phyloP scores from a whole-genome alignment of 2,888 invertebrate genomes.

The Diplazon laetatorius region DNA sequence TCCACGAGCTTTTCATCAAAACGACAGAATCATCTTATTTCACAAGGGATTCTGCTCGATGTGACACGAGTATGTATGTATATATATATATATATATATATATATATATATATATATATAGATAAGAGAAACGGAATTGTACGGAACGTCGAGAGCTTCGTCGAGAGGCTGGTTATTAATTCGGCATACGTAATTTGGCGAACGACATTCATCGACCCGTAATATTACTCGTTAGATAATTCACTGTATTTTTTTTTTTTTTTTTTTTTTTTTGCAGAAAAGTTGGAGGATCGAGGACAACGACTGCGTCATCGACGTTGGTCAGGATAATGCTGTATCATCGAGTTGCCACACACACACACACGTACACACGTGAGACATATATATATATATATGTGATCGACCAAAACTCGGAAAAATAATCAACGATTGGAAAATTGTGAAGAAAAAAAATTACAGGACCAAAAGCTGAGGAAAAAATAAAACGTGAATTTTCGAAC shows the following conservation, averaged over 20 bases:
- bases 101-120: too few relatives aligned
- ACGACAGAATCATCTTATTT: constrained; percentile 16
- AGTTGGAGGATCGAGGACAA: constrained; percentile 40
- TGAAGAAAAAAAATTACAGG: neutral
- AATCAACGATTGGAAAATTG: neutral
- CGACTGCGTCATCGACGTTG: constrained; percentile 42
- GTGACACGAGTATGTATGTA: neutral
- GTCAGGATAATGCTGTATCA: constrained; percentile 2
- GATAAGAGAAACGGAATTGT: too few relatives aligned
- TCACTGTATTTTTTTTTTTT: neutral
- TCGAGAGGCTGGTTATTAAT: too few relatives aligned
- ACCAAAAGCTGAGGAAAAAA: neutral
- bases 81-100: too few relatives aligned
- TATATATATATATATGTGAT: too few relatives aligned
- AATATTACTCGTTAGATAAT: neutral
- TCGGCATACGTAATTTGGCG: neutral
- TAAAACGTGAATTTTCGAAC: neutral
- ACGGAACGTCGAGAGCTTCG: too few relatives aligned
- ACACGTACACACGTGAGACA: neutral
- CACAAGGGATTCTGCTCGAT: constrained; percentile 12
- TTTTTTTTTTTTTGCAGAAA: constrained; percentile 26
- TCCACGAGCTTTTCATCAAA: constrained; percentile 12
- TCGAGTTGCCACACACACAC: neutral
- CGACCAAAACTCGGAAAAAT: neutral
- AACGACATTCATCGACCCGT: neutral